Base-by-base conservation (phyloP, 2,797 vertebrate genomes). In the Siniperca scherzeri region DNA sequence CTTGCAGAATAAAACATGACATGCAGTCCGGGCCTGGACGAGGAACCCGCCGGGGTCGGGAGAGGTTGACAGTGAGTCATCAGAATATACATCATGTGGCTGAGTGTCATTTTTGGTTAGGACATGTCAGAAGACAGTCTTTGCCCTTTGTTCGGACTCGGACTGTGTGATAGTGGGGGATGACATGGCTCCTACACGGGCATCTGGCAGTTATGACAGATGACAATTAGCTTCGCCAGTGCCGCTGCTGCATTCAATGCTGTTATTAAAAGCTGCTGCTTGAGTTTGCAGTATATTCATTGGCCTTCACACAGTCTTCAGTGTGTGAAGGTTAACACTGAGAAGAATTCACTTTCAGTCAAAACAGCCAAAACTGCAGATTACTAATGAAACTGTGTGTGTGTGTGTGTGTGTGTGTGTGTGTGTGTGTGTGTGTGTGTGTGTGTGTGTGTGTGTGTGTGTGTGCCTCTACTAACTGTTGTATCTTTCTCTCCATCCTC, bases 1-100 rank as follows among this genome's bases (percentile, higher is more conserved):
- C 74, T 76, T 30, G n/a, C 57, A 74, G 80, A 88, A 90, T 88
- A 77, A 86, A 91, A 86, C 66, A 67, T 81, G 74, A 87, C 83
- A 70, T 8, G 62, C 77, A 77, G 81, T 13, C 65, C 13, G 4
- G 25, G 38, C 77, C 50, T 19, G 70, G 68, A 76, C 59, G 40
- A 60, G 67, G 9, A 72, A 74, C 68, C 55, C 1, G 4, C 48
- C 11, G 3, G 60, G 86, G 66, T 56, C 22, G 12, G 25, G 22
- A n/a, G 69, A 77, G 56, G 82, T 46, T 62, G 74, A 70, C 82
- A 40, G 78, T 74, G 65, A 86, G 57, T 87, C 87, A 84, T 90
- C 82, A 65, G 59, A 83, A 80, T 78, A 55, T 44, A 61, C 76
- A 80, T 84, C 57, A 70, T 68, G 36, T 6, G 12, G 68, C 60